Conservation (phyloP, 2,888 invertebrate species). For the Neoaliturus tenellus region DNA sequence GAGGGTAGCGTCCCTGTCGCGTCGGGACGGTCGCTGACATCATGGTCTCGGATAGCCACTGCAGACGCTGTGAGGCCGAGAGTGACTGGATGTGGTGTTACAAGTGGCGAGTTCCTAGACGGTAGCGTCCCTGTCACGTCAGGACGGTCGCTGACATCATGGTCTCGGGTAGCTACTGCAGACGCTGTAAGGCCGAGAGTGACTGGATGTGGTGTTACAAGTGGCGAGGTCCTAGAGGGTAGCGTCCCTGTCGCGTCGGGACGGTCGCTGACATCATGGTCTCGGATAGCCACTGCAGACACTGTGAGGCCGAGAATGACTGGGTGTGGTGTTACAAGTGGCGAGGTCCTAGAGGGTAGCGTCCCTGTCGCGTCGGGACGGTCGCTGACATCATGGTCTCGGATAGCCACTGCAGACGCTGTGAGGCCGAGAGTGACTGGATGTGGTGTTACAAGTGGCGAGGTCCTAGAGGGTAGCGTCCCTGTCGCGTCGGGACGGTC, state of each 20-base stretch:
- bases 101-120: neutral
- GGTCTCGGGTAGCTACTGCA: neutral
- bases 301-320: neutral
- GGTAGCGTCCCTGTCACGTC: neutral
- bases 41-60: neutral
- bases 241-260: neutral
- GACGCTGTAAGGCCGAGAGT: neutral
- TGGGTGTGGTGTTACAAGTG: neutral
- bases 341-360: neutral
- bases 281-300: neutral
- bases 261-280: neutral
- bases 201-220: neutral
- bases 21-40: no score
- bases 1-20: no score
- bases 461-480: neutral
- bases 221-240: neutral
- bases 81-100: neutral
- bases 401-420: neutral
- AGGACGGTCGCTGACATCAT: conserved; percentile 5
- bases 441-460: neutral
- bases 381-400: neutral
- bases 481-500: no score
- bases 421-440: neutral
- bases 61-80: neutral
- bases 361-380: neutral